These are phyloP conservation scores for Ammodytes marinus DNA, from an alignment of 2,113 vertebrate genomes.

Conservation along the genomic window DNA sequence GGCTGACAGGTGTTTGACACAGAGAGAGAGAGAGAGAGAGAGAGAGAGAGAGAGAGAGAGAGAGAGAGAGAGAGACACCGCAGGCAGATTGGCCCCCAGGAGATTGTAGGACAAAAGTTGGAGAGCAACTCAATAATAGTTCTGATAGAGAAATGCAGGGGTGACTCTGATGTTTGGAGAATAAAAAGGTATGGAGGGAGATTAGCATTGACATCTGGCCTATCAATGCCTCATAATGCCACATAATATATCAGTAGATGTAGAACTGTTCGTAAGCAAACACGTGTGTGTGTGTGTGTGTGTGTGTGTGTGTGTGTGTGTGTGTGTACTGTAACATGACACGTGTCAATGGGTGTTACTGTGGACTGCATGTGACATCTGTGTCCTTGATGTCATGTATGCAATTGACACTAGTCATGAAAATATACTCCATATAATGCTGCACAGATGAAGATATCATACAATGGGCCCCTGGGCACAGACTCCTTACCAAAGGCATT, in stretches of 20 bases:
- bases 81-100: not conserved
- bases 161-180: not conserved
- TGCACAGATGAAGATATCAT: not conserved
- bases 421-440: no score
- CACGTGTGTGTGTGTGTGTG: no score
- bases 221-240: not conserved
- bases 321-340: no score
- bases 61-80: no score
- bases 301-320: no score
- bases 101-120: slow-evolving; percentile 35
- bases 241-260: not conserved
- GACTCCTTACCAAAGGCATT: not conserved
- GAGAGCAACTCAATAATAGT: slow-evolving; percentile 18
- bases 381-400: not conserved
- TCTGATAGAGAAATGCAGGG: slow-evolving; percentile 9
- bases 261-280: not conserved
- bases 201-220: slow-evolving; percentile 10
- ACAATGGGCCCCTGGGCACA: not conserved
- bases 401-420: not conserved
- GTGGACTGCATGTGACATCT: not conserved
- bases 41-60: no score
- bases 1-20: slow-evolving; percentile 33
- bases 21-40: not conserved
- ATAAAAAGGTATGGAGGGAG: not conserved
- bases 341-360: not conserved